Evolutionary conservation across 2,888 invertebrate genomes (phyloP).

Genomic region (Chloromyia formosa): DNA sequence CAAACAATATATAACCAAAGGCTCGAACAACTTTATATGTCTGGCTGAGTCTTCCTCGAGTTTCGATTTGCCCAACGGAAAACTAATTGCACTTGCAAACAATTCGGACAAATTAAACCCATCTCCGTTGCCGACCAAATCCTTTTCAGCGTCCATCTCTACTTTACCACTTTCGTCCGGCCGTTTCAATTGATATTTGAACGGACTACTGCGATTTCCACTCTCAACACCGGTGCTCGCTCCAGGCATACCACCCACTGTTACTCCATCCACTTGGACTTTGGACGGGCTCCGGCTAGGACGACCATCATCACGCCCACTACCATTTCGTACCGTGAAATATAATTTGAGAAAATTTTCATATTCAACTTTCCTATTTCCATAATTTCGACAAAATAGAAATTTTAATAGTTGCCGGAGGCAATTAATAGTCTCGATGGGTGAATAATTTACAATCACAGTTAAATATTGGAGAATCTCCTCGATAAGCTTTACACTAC

Average conservation of each 20-base stretch:
- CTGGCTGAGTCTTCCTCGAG: conserved; percentile 71
- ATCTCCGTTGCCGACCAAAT: conserved; percentile 49
- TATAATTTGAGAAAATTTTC: conserved; percentile 56
- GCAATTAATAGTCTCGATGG: conserved; percentile 74
- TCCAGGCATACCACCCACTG: neutral
- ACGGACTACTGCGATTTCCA: neutral
- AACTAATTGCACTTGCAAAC: conserved; percentile 58
- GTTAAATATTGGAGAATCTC: conserved; percentile 79
- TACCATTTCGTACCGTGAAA: conserved; percentile 53
- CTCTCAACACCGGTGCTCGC: neutral
- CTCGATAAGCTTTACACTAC: conserved; percentile 66
- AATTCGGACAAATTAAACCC: conserved; percentile 55
- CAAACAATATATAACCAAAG: conserved; percentile 91
- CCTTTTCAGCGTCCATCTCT: conserved; percentile 11
- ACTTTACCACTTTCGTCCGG: neutral
- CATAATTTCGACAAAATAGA: conserved; percentile 76
- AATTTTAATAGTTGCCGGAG: conserved; percentile 79
- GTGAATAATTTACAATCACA: conserved; percentile 73
- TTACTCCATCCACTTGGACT: neutral
- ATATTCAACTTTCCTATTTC: conserved; percentile 57
- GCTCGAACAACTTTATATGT: conserved; percentile 91
- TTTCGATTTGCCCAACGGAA: conserved; percentile 62
- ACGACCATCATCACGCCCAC: neutral
- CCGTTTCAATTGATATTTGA: neutral
- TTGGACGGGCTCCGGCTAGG: no score